Evolutionary conservation across 1,140 invertebrate genomes (phyloP), one percentile per base, ranked within the genome.

Genomic region (Zaprionus kolodkinae): DNA sequence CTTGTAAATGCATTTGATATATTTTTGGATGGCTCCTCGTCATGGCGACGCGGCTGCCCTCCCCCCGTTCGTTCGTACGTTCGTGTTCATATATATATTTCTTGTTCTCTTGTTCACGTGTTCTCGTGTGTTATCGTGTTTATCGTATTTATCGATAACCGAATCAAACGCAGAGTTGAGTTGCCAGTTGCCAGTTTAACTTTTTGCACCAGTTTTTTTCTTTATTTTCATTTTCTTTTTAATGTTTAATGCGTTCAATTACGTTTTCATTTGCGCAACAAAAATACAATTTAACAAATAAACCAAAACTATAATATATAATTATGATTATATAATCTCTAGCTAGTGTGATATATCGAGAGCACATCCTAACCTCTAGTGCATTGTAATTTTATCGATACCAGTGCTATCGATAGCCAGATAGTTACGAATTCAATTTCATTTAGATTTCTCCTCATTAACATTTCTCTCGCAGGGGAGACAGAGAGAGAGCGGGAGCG

Each of bases 1-100:
- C 36, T 61, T 27, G 27, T 40, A 59, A 73, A 73, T 72, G 69
- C 61, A 72, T 65, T 57, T 67, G 64, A 57, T 64, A 38, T 48
- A 54, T 25, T 40, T 72, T 40, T 72, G 27, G 43, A 72, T 40
- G 40, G 48, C 62, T 17, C 35, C n/a, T 21, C 35, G 33, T 35
- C 33, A 6, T 36, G 35, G 36, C 27, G 38, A 62, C 21, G 67
- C 21, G 67, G 50, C 17, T 35, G 59, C 50, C 48, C 15, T 54
- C 12, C 30, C 12, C 30, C 61, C 21, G 21, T 21, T 21, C 21
- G 21, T 21, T 54, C 30, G 25, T 43, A 27, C 38, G 21, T 54
- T 64, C 25, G n/a, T 21, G 55, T 60, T 60, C n/a, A 52, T 64
- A 48, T 27, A 52, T 36, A 52, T 64, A 48, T 27, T 60, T 36